Base-by-base conservation (phyloP, 2,113 vertebrate species). In the Mugil cephalus region DNA sequence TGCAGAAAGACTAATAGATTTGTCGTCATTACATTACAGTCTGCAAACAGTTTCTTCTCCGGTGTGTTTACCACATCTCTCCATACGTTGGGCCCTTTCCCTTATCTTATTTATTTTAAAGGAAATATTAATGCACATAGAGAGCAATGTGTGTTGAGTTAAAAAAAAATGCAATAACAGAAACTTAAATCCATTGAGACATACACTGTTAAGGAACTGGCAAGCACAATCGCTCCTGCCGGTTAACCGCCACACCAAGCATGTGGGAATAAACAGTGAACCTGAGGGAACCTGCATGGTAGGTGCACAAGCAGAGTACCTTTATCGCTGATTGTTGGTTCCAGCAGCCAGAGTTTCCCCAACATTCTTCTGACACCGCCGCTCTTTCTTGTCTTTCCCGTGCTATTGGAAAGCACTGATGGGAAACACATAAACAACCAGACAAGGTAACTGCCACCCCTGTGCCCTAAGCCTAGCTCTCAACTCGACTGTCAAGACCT, bases 401-500 rank as follows among this genome's bases (percentile, higher is more conserved):
- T 73, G 78, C 78, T 87, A 73, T 74, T 87, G 71, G 66, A 82
- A 75, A 80, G 60, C 48, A 2, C 77, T 78, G 67, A 84, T 80
- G 73, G 69, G 76, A 87, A 87, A 83, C 84, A 73, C 82, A 80
- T 78, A 84, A 84, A 80, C 78, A 88, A 68, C 67, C 54, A 61
- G 59, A 81, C 87, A 89, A 18, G 24, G 70, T 69, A 85, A 78
- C 71, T 72, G 74, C 82, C 82, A 82, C 69, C 79, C 59, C 72
- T 50, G 64, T 77, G 77, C 69, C 87, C 85, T 72, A 34, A 77
- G 67, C 74, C 63, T 54, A 7, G 60, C 79, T 88, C 75, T 83
- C 80, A 79, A 86, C 79, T 84, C 67, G 60, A 69, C 69, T 89
- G 85, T 86, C 84, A 85, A 84, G 75, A 90, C 83, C 54, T 74